Evolutionary conservation across 2,113 vertebrate species (phyloP).

Genomic region (Oxyura jamaicensis): DNA sequence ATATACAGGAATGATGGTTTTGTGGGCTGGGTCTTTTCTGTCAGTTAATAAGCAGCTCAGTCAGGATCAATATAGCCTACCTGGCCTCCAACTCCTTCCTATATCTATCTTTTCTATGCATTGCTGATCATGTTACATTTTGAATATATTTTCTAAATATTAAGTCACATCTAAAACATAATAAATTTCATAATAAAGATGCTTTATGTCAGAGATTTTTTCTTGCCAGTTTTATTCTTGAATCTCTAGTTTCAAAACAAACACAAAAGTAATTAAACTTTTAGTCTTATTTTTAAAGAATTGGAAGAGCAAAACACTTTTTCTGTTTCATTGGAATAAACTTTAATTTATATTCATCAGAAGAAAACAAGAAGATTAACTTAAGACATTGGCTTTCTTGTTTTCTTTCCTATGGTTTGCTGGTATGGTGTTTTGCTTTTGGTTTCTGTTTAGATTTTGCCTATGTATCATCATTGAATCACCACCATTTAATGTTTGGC

Average conservation of each 20-base stretch:
- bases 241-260: neutral
- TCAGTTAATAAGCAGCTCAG: neutral
- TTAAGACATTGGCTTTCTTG: neutral
- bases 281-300: neutral
- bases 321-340: neutral
- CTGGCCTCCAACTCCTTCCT: neutral
- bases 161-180: neutral
- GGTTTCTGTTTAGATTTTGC: neutral
- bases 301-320: neutral
- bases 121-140: neutral
- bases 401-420: neutral
- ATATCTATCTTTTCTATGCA: neutral
- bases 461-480: neutral
- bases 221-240: neutral
- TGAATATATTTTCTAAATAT: neutral
- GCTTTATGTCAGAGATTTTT: neutral
- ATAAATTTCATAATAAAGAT: neutral
- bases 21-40: neutral
- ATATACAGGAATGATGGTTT: neutral
- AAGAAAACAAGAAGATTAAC: neutral
- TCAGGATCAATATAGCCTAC: fast-evolving
- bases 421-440: neutral
- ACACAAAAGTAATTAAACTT: fast-evolving
- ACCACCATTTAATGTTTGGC: neutral
- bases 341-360: neutral